Conservation (phyloP, 2,797 vertebrate species). For the Champsocephalus gunnari region DNA sequence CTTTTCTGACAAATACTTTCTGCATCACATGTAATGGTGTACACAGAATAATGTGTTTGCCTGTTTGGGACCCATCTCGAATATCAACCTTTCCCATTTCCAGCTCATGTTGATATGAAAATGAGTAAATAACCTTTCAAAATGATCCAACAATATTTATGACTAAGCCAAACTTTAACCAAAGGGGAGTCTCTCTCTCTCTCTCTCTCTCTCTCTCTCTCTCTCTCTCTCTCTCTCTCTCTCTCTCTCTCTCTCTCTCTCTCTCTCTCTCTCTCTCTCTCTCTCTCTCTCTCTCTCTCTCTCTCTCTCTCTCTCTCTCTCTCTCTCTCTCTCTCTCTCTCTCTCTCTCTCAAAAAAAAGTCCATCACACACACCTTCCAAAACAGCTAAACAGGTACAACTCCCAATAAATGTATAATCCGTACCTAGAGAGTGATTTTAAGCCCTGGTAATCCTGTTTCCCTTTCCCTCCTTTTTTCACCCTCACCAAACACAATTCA, state of each 20-base stretch:
- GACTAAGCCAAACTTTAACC: constrained; percentile 15
- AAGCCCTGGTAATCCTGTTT: constrained; percentile 28
- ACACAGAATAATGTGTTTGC: constrained; percentile 47
- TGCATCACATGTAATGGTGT: constrained; percentile 66
- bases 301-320: too few relatives aligned
- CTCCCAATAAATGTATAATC: constrained; percentile 10
- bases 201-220: background rate
- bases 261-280: too few relatives aligned
- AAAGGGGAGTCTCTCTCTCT: background rate
- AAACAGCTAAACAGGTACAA: background rate
- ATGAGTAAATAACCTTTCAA: constrained; percentile 65
- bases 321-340: too few relatives aligned
- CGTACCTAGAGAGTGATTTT: constrained; percentile 17
- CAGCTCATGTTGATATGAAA: constrained; percentile 33
- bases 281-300: too few relatives aligned
- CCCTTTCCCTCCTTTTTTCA: constrained; percentile 4
- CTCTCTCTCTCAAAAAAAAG: too few relatives aligned
- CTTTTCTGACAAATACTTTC: constrained; percentile 60
- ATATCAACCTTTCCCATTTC: constrained; percentile 59
- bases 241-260: too few relatives aligned
- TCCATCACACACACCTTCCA: too few relatives aligned
- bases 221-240: too few relatives aligned
- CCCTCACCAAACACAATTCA: background rate
- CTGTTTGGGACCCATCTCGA: constrained; percentile 34
- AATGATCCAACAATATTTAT: constrained; percentile 48